These are phyloP conservation scores for Halichoeres trimaculatus DNA, from an alignment of 2,113 vertebrate species.

Conservation along the genomic window DNA sequence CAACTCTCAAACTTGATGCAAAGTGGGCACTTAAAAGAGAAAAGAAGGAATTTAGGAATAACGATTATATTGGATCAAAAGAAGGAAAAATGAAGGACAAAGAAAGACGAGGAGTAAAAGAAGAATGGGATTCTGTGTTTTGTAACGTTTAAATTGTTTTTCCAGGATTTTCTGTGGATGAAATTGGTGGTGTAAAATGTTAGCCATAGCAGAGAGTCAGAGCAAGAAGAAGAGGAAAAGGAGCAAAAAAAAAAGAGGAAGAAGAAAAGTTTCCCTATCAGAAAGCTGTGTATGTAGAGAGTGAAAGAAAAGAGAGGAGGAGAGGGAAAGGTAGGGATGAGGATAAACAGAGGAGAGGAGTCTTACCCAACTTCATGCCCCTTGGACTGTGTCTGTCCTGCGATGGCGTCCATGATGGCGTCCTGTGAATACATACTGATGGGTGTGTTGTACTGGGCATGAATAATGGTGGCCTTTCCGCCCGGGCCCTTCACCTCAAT, in stretches of 20 bases:
- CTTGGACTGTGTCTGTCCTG: conserved; percentile 94
- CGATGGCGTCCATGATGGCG: conserved; percentile 98
- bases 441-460: conserved; percentile 99
- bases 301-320: not conserved
- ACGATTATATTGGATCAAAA: not conserved
- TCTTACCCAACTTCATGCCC: conserved; percentile 94
- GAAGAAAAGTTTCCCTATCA: too few relatives aligned
- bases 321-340: not conserved
- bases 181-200: not conserved
- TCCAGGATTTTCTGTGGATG: not conserved
- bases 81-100: not conserved
- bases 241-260: too few relatives aligned
- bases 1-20: not conserved
- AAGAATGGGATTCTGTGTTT: not conserved
- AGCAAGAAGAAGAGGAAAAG: too few relatives aligned
- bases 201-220: too few relatives aligned
- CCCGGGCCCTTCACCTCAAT: conserved; percentile 97
- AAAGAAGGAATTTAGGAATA: not conserved
- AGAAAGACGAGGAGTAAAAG: not conserved
- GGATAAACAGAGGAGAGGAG: not conserved
- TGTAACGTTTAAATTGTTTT: not conserved
- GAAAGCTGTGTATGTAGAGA: too few relatives aligned
- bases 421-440: conserved; percentile 99
- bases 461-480: conserved; percentile 98
- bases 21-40: not conserved